These are phyloP conservation scores for Cephus nigrinus DNA, from an alignment of 2,888 invertebrate genomes.

Conservation along the genomic window DNA sequence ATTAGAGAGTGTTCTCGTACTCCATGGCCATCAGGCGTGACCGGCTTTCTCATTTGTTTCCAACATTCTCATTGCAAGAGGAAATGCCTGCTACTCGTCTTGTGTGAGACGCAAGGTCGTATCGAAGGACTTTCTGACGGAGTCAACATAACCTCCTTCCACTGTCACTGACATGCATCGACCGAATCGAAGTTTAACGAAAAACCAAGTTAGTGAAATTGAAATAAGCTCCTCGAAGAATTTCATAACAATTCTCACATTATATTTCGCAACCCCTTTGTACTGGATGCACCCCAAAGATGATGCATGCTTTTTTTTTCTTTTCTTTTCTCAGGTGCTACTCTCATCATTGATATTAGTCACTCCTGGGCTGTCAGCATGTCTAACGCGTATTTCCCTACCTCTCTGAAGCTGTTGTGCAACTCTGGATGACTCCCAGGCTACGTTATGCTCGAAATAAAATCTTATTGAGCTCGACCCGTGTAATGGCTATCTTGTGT, in stretches of 20 bases:
- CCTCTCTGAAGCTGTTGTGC: neutral
- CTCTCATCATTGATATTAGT: neutral
- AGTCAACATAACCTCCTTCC: neutral
- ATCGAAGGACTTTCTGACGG: constrained; percentile 34
- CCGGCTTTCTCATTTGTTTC: constrained; percentile 64
- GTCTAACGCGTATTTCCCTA: neutral
- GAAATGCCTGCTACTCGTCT: constrained; percentile 47
- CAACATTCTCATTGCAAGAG: constrained; percentile 57
- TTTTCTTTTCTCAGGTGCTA: neutral
- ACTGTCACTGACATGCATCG: neutral
- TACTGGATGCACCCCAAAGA: neutral
- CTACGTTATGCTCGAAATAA: neutral
- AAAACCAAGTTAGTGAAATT: neutral
- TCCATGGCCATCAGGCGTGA: constrained; percentile 64
- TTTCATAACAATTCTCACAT: neutral
- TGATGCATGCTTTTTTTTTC: neutral
- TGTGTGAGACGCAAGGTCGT: constrained; percentile 60
- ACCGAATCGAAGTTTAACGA: neutral
- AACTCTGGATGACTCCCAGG: neutral
- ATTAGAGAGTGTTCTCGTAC: constrained; percentile 65
- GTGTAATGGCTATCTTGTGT: neutral
- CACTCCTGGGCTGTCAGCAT: neutral
- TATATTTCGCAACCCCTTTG: neutral
- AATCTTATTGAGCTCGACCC: neutral
- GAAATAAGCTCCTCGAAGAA: neutral